phyloP scores from a whole-genome alignment of 2,113 vertebrate genomes.

The Alligator mississippiensis region DNA sequence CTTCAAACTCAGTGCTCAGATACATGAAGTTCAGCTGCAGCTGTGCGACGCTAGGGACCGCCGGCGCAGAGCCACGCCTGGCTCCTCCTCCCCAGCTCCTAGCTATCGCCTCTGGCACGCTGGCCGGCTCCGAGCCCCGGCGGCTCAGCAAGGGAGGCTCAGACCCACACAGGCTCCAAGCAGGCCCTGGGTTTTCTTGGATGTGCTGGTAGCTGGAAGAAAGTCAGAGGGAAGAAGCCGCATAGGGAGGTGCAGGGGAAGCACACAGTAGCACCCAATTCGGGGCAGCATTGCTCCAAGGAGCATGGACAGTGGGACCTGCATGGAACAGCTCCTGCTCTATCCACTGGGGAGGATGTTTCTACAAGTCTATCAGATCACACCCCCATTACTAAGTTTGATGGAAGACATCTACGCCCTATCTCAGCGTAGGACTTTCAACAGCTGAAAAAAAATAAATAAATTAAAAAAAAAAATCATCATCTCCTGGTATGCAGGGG shows the following conservation, averaged over 20 bases:
- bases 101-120: background rate
- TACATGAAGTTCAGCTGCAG: background rate
- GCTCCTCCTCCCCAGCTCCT: background rate
- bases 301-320: too few relatives aligned
- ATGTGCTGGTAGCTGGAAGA: constrained; percentile 80
- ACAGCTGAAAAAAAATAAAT: too few relatives aligned
- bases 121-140: constrained; percentile 71
- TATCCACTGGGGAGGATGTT: background rate
- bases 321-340: background rate
- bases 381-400: background rate
- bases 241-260: background rate
- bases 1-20: constrained; percentile 11
- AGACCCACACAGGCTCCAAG: constrained; percentile 22
- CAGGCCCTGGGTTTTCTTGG: background rate
- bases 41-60: background rate
- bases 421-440: background rate
- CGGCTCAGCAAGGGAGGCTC: constrained; percentile 9
- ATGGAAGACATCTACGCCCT: background rate
- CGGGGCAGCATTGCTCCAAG: background rate
- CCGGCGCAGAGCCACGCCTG: background rate
- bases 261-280: background rate
- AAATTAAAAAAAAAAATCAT: background rate
- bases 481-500: background rate
- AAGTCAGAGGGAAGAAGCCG: background rate
- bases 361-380: background rate